These are phyloP conservation scores for Falco cherrug DNA, from an alignment of 2,797 vertebrate genomes.

Conservation along the genomic window DNA sequence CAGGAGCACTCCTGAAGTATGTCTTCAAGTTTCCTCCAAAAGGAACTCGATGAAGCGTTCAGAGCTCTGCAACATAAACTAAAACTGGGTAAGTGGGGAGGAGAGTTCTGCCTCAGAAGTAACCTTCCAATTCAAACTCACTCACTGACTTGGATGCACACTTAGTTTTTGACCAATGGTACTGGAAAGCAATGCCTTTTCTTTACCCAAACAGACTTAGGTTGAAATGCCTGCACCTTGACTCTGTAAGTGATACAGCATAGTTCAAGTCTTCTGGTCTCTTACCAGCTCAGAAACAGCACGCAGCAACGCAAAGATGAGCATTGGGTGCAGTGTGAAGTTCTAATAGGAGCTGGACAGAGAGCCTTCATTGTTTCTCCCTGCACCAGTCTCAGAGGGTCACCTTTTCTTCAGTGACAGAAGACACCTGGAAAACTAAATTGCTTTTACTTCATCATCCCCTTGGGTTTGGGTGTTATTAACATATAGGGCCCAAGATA, in stretches of 20 bases:
- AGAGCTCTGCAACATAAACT: background rate
- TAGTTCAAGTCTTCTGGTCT: background rate
- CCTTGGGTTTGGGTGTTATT: background rate
- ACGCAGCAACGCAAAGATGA: background rate
- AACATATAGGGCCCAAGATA: background rate
- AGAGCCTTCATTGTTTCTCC: background rate
- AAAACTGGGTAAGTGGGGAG: background rate
- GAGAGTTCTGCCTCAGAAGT: background rate
- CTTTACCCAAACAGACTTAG: background rate
- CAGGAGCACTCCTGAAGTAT: background rate
- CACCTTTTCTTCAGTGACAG: background rate
- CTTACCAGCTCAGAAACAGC: background rate
- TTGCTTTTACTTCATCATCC: background rate
- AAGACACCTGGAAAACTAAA: background rate
- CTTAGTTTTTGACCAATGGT: background rate
- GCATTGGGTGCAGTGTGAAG: fast-evolving
- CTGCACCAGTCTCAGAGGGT: background rate
- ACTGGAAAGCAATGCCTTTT: background rate
- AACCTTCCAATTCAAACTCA: background rate
- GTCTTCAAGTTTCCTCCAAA: background rate
- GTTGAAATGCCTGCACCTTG: background rate
- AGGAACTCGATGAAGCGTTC: background rate
- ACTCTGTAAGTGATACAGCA: background rate
- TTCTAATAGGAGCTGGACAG: background rate
- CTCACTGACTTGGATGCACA: background rate